Percentiles rank a stretch among this genome's conserved stretches.
Conservation (phyloP, 2,888 invertebrate genomes). For the Acleris sparsana region DNA sequence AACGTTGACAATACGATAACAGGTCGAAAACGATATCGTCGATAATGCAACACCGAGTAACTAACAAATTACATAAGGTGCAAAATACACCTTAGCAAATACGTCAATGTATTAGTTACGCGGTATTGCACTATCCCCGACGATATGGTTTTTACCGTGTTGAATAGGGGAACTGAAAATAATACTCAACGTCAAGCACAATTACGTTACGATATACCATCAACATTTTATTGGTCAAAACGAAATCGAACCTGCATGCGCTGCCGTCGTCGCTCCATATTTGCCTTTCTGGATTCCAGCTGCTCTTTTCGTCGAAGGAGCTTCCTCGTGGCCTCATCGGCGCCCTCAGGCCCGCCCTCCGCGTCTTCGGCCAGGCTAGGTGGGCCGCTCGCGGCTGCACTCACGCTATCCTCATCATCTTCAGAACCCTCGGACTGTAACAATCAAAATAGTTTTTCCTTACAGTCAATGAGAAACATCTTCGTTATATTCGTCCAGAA, state of each 20-base stretch:
- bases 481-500: neutral
- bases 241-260: slow-evolving; percentile 67
- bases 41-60: too few relatives aligned
- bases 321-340: slow-evolving; percentile 71
- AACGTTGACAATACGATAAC: too few relatives aligned
- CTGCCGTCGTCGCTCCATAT: slow-evolving; percentile 67
- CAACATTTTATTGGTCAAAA: too few relatives aligned
- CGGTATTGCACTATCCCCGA: too few relatives aligned
- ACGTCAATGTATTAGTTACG: too few relatives aligned
- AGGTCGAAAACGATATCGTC: too few relatives aligned
- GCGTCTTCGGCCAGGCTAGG: slow-evolving; percentile 80
- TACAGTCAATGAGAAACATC: neutral
- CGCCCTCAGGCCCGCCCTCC: slow-evolving; percentile 64
- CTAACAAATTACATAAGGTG: too few relatives aligned
- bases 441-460: slow-evolving; percentile 14
- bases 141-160: too few relatives aligned
- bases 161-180: too few relatives aligned
- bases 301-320: slow-evolving; percentile 73
- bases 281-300: slow-evolving; percentile 71
- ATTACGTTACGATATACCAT: neutral
- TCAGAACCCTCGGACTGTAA: slow-evolving; percentile 71
- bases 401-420: slow-evolving; percentile 62
- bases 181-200: too few relatives aligned
- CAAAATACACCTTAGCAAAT: too few relatives aligned
- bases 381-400: slow-evolving; percentile 54